Percentiles rank a stretch among this genome's conserved stretches.
phyloP scores from a whole-genome alignment of 2,888 invertebrate species.

The Litoditis marina region DNA sequence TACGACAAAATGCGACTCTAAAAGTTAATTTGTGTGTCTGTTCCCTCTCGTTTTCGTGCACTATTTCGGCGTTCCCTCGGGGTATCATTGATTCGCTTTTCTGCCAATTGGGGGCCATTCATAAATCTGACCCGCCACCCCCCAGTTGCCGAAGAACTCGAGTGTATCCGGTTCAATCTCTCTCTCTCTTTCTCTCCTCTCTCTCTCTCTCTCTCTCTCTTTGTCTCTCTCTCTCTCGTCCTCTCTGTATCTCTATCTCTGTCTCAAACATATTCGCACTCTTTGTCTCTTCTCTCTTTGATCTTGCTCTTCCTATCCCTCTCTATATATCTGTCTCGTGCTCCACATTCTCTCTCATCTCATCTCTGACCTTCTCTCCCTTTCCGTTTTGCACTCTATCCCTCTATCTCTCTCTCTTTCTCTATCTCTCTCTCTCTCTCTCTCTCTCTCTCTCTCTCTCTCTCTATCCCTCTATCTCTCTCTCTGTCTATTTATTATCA shows the following conservation, averaged over 20 bases:
- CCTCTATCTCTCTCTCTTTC: too few relatives aligned
- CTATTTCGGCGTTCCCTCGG: too few relatives aligned
- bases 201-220: conserved; percentile 5
- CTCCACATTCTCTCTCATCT: conserved; percentile 11
- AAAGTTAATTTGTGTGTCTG: too few relatives aligned
- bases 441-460: conserved; percentile 63
- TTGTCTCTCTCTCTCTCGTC: conserved; percentile 3
- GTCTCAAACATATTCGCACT: conserved; percentile 8
- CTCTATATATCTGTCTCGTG: not conserved
- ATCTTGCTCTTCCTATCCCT: not conserved
- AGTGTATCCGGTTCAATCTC: conserved; percentile 1
- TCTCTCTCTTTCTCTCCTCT: not conserved
- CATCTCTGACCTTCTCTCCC: conserved; percentile 2
- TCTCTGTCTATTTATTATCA: too few relatives aligned
- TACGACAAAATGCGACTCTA: too few relatives aligned
- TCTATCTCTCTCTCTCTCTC: not conserved
- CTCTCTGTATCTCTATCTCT: conserved; percentile 10
- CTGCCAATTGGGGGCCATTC: conserved; percentile 7
- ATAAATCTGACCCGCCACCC: conserved; percentile 11
- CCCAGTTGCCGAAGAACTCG: not conserved
- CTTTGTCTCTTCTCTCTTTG: not conserved
- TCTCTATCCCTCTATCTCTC: too few relatives aligned
- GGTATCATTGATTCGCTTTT: not conserved
- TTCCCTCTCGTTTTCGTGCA: too few relatives aligned
- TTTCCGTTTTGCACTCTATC: too few relatives aligned